These are phyloP conservation scores for Ophraella communa DNA, from an alignment of 2,888 invertebrate genomes.

Conservation along the genomic window DNA sequence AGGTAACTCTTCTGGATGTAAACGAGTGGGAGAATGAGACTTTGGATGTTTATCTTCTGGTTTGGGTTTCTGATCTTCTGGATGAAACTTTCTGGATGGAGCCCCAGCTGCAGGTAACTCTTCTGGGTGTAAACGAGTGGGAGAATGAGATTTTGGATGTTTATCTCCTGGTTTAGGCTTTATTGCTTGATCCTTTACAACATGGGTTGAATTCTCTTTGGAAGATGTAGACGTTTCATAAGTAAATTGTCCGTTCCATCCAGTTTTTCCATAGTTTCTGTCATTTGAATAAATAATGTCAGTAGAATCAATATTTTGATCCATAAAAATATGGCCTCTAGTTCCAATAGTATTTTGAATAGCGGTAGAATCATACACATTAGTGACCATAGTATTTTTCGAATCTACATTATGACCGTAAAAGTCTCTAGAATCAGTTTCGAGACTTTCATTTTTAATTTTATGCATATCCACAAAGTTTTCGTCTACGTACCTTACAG, in stretches of 20 bases:
- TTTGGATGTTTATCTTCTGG: too few species aligned
- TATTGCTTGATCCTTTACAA: too few species aligned
- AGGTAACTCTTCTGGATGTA: slow-evolving; percentile 3
- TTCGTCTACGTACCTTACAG: slow-evolving; percentile 45
- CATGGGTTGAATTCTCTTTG: too few species aligned
- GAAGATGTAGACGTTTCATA: slow-evolving; percentile 49
- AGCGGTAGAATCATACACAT: slow-evolving; percentile 55
- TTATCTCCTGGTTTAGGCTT: not conserved
- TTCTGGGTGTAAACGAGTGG: slow-evolving; percentile 14
- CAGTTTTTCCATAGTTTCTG: slow-evolving; percentile 57
- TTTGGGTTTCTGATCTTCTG: not conserved
- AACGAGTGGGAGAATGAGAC: not conserved
- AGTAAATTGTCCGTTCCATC: slow-evolving; percentile 58
- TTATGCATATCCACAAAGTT: slow-evolving; percentile 49
- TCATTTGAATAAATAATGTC: slow-evolving; percentile 57
- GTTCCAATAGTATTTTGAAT: slow-evolving; percentile 57
- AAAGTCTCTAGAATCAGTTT: slow-evolving; percentile 52
- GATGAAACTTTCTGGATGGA: slow-evolving; percentile 15
- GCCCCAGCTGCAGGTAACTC: slow-evolving; percentile 27
- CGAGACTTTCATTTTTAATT: slow-evolving; percentile 45
- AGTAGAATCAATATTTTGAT: slow-evolving; percentile 59
- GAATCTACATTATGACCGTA: slow-evolving; percentile 54
- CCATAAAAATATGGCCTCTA: slow-evolving; percentile 61
- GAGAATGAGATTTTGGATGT: slow-evolving; percentile 6
- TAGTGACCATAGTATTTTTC: slow-evolving; percentile 49